Base-by-base conservation (phyloP, 2,113 vertebrate species). In the Dicentrarchus labrax region DNA sequence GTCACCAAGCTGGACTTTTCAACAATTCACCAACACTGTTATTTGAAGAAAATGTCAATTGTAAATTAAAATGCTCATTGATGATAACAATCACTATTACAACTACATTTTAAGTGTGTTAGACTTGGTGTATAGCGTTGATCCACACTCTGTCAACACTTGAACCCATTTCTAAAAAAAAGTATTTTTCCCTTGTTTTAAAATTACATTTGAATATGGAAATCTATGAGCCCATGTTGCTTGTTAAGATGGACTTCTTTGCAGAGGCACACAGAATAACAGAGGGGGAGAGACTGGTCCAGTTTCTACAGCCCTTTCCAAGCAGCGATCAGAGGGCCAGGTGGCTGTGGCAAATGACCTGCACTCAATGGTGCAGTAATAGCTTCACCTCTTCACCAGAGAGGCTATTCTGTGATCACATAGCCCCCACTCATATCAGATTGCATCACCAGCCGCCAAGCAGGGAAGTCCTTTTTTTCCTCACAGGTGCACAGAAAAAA, bases 351-450 rank as follows among this genome's bases (percentile, higher is more conserved):
- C 68, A 92, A 91, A 91, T 90, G 88, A 89, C 89, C 82, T 77
- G 75, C 88, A 88, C 71, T 90, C 83, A 86, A 39, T 76, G 86
- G 69, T 77, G 86, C 67, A 76, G 85, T 91, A 88, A 91, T 87
- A 90, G 88, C 89, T 89, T 91, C 88, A 86, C 86, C 90, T 77
- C 89, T 92, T 93, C 86, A 86, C 80, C 83, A 88, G 74, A 88
- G 80, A 91, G 76, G 69, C 88, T 88, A 83, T 83, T 91, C 75
- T 85, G 72, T 88, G 82, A 92, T 86, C 86, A 89, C 86, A 84
- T 67, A 77, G 61, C 80, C 88, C 53, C 79, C 85, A 86, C 90
- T 89, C 86, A 88, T 86, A 91, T 91, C 86, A 80, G 88, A 93
- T 79, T 89, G 87, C 89, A 91, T 90, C 89, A 91, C 68, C 77